These are phyloP conservation scores for Sturmia bella DNA, from an alignment of 2,888 invertebrate species.

Conservation along the genomic window DNA sequence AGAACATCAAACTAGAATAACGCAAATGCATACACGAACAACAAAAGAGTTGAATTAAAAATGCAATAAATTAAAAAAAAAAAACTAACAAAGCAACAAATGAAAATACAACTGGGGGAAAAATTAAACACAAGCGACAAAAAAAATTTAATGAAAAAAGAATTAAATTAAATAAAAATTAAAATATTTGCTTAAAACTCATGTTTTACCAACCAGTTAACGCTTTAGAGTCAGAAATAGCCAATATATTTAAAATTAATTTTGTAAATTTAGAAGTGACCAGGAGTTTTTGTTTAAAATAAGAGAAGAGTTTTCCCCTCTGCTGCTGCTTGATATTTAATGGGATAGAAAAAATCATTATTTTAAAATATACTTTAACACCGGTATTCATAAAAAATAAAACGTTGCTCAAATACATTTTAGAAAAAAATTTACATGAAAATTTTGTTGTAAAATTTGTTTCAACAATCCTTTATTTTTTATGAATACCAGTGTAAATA, in stretches of 20 bases:
- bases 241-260: not conserved
- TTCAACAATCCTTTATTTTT: no score
- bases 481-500: no score
- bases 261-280: no score
- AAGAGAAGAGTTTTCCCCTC: no score
- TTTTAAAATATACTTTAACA: no score
- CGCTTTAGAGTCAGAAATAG: slow-evolving; percentile 26
- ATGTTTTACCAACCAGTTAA: slow-evolving; percentile 31
- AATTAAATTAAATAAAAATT: slow-evolving; percentile 20
- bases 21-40: slow-evolving; percentile 20
- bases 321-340: no score
- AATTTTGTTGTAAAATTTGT: no score
- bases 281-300: no score
- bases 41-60: slow-evolving; percentile 59
- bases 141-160: slow-evolving; percentile 16
- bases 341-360: no score
- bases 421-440: no score
- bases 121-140: not conserved
- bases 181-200: not conserved
- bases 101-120: slow-evolving; percentile 6
- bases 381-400: no score
- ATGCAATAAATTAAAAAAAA: slow-evolving; percentile 63
- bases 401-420: no score
- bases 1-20: slow-evolving; percentile 17
- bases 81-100: slow-evolving; percentile 3